Conservation (phyloP, 2,888 invertebrate species). For the Lumbricus terrestris region DNA sequence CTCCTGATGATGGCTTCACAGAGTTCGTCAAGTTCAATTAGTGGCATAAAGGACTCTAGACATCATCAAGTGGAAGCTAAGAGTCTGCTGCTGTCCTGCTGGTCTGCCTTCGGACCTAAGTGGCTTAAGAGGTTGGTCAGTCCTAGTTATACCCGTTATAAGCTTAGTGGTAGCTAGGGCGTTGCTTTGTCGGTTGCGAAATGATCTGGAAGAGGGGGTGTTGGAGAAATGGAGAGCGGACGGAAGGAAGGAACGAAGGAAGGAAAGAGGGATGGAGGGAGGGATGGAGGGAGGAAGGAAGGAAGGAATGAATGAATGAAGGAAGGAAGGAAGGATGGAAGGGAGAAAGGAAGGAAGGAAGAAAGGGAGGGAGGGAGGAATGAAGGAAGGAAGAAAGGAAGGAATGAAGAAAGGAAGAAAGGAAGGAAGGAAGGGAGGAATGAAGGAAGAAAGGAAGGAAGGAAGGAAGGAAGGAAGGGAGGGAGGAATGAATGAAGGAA, state of each 20-base stretch:
- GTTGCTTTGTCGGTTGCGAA: too few relatives aligned
- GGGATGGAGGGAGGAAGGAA: not conserved
- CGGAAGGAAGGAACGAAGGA: not conserved
- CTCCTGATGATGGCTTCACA: not conserved
- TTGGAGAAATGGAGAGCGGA: not conserved
- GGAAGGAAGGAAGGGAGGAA: not conserved
- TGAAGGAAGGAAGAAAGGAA: not conserved
- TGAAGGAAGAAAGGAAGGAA: not conserved
- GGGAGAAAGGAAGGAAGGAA: not conserved
- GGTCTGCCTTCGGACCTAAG: too few relatives aligned
- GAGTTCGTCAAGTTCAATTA: slow-evolving; percentile 3
- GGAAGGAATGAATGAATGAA: not conserved
- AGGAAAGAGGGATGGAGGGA: not conserved
- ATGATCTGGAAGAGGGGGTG: not conserved
- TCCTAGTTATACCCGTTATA: not conserved
- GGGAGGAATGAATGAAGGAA: not conserved
- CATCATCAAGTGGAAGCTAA: not conserved
- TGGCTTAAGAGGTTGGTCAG: not conserved
- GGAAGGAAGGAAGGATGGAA: not conserved
- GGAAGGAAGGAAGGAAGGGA: not conserved
- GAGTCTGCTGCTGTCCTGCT: too few relatives aligned
- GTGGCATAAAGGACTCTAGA: not conserved
- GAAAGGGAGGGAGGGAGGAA: not conserved
- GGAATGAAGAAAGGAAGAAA: not conserved
- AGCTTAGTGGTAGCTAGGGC: too few relatives aligned